A percentile compares a stretch with the other conserved stretches of the same genome.
Evolutionary conservation across 2,888 invertebrate species (phyloP).

Genomic region (Drosophila pseudotakahashii): DNA sequence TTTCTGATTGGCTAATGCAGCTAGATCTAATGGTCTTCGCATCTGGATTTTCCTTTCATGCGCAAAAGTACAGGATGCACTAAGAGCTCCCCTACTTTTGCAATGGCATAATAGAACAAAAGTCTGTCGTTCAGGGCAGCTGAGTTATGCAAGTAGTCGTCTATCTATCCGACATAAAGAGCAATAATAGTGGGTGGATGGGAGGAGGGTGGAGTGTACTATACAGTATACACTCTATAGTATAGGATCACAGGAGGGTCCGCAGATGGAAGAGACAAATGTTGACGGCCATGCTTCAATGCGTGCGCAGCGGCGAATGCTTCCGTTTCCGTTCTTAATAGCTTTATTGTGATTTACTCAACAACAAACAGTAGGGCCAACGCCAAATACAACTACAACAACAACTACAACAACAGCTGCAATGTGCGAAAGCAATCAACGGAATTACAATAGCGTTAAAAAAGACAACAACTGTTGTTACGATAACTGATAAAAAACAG

Average conservation of each 20-base stretch:
- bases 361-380: constrained; percentile 49
- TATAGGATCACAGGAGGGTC: constrained; percentile 10
- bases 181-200: constrained; percentile 21
- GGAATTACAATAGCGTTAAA: constrained; percentile 79
- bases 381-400: constrained; percentile 25
- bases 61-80: constrained; percentile 14
- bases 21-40: background rate
- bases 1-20: constrained; percentile 29
- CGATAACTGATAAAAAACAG: constrained; percentile 52
- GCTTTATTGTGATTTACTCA: constrained; percentile 81
- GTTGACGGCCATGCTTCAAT: constrained; percentile 77
- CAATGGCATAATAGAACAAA: constrained; percentile 9
- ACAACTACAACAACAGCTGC: constrained; percentile 14
- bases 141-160: constrained; percentile 26
- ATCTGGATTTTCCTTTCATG: background rate
- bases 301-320: constrained; percentile 82
- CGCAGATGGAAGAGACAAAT: constrained; percentile 46
- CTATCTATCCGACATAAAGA: constrained; percentile 18
- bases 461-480: constrained; percentile 52
- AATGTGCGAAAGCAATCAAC: constrained; percentile 68
- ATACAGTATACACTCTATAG: background rate
- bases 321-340: constrained; percentile 82
- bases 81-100: constrained; percentile 6
- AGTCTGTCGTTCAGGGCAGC: constrained; percentile 16
- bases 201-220: background rate